Conservation (phyloP, 1,140 invertebrate species). For the Drosophila nannoptera region DNA sequence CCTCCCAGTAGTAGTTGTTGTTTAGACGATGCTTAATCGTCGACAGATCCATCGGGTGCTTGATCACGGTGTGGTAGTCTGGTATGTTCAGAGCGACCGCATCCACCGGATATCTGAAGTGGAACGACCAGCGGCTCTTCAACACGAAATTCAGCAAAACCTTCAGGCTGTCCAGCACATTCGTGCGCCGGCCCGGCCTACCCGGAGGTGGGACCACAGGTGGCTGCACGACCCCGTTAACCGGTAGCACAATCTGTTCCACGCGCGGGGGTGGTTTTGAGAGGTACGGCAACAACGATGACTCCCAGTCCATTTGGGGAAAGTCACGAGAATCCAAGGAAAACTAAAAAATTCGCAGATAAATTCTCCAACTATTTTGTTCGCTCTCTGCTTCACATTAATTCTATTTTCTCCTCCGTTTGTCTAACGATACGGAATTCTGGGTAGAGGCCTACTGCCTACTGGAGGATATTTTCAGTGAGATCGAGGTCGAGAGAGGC, state of each 20-base stretch:
- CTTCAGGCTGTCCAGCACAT: conserved; percentile 32
- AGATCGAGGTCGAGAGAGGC: too few relatives aligned
- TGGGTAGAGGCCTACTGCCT: too few relatives aligned
- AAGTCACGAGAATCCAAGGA: background rate
- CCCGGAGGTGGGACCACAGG: conserved; percentile 35
- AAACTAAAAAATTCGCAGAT: too few relatives aligned
- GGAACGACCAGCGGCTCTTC: conserved; percentile 13
- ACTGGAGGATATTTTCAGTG: too few relatives aligned
- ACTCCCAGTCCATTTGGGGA: background rate
- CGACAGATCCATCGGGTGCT: conserved; percentile 35
- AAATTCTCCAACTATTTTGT: too few relatives aligned
- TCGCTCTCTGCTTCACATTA: too few relatives aligned
- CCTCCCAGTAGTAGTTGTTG: conserved; percentile 37
- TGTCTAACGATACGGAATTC: too few relatives aligned
- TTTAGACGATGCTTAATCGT: conserved; percentile 37
- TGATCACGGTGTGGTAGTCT: conserved; percentile 26
- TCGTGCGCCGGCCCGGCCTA: conserved; percentile 27
- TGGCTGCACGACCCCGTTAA: conserved; percentile 45
- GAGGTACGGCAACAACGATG: background rate
- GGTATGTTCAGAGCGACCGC: conserved; percentile 11
- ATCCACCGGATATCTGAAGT: conserved; percentile 36
- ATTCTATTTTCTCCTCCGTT: too few relatives aligned
- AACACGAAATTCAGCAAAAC: conserved; percentile 12
- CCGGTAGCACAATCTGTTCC: conserved; percentile 11
- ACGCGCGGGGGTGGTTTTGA: background rate